Evolutionary conservation across 2,888 invertebrate species (phyloP).

Genomic region (Athetis lepigone): DNA sequence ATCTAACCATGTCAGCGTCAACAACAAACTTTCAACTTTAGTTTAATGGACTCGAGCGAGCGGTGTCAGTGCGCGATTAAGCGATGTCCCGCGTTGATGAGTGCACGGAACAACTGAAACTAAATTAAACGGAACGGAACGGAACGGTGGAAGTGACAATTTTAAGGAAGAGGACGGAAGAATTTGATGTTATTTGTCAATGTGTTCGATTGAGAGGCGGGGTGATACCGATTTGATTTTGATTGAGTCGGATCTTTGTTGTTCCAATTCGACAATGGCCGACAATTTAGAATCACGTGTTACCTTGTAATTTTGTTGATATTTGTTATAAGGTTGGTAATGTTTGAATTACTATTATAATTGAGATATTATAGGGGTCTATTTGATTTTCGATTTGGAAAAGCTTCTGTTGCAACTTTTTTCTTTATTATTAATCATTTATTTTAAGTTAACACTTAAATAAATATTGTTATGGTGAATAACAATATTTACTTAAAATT

Average conservation of each 20-base stretch:
- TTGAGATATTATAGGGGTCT: too few relatives aligned
- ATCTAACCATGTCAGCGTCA: conserved; percentile 51
- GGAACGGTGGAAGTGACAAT: conserved; percentile 34
- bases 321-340: too few relatives aligned
- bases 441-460: too few relatives aligned
- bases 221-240: neutral
- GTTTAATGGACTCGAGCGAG: conserved; percentile 57
- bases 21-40: conserved; percentile 58
- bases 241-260: neutral
- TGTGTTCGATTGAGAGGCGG: conserved; percentile 12
- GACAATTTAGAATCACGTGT: neutral
- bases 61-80: conserved; percentile 52
- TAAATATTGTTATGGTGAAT: too few relatives aligned
- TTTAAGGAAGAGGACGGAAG: conserved; percentile 9
- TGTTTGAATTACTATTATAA: too few relatives aligned
- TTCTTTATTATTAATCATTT: too few relatives aligned
- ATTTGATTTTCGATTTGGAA: too few relatives aligned
- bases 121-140: conserved; percentile 49
- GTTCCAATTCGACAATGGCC: neutral
- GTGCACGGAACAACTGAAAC: conserved; percentile 46
- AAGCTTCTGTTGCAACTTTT: too few relatives aligned
- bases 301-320: neutral
- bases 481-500: too few relatives aligned
- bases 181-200: conserved; percentile 40
- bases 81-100: conserved; percentile 52